phyloP scores from a whole-genome alignment of 2,113 vertebrate species.

The Heterotilapia buettikoferi region DNA sequence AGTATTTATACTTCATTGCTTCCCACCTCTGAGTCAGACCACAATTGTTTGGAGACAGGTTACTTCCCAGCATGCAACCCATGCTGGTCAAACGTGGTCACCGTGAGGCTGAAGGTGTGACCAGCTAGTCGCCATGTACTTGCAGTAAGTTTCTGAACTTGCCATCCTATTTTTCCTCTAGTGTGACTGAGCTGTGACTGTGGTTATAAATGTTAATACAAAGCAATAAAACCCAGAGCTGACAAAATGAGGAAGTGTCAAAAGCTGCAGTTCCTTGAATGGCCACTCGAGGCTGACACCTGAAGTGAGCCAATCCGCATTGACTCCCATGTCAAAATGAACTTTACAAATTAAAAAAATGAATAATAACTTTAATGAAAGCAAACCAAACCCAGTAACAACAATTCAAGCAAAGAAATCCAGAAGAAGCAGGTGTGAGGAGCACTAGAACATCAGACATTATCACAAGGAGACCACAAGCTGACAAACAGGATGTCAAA shows the following conservation, averaged over 20 bases:
- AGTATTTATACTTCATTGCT: neutral
- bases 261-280: neutral
- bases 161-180: neutral
- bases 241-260: accelerated
- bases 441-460: accelerated
- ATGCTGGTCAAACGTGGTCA: neutral
- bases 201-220: neutral
- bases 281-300: neutral
- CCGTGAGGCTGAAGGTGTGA: accelerated
- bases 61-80: neutral
- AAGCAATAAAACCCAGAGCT: neutral
- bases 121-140: neutral
- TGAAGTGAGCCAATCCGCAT: accelerated
- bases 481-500: neutral
- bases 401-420: neutral
- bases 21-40: neutral
- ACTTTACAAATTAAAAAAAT: accelerated
- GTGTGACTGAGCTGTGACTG: neutral
- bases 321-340: neutral
- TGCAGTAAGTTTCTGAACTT: neutral
- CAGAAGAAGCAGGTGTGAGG: neutral
- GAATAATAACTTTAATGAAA: neutral
- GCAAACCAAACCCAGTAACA: neutral
- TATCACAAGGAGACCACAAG: neutral
- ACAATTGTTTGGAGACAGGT: neutral